Conservation (phyloP, 37 sponge, comb jelly and placozoan genomes). For the Amphimedon queenslandica region DNA sequence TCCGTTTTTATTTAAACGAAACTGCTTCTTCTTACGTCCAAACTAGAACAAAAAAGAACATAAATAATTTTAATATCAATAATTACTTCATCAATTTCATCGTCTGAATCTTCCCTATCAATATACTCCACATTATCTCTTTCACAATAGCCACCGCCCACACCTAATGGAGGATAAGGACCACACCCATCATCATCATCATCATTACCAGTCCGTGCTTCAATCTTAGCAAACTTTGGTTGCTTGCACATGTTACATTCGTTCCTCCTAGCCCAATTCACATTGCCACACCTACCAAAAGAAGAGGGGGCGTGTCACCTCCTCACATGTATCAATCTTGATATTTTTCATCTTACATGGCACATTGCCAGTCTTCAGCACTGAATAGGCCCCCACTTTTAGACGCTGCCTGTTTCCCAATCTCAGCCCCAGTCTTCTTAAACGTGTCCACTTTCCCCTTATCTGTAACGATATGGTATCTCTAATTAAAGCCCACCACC, state of each 20-base stretch:
- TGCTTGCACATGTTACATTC: constrained; percentile 91
- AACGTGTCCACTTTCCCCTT: constrained; percentile 73
- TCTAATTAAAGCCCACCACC: constrained; percentile 19
- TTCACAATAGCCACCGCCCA: constrained; percentile 96
- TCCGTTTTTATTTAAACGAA: constrained; percentile 8
- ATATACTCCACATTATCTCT: constrained; percentile 90
- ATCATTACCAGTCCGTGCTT: constrained; percentile 91
- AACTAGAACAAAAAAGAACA: constrained; percentile 43
- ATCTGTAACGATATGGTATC: constrained; percentile 17
- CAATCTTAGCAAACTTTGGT: constrained; percentile 91
- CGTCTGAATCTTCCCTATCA: constrained; percentile 84
- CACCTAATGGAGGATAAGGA: too few relatives aligned
- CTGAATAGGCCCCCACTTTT: constrained; percentile 98
- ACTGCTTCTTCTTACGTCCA: constrained; percentile 89
- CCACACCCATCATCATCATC: too few relatives aligned
- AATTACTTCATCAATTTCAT: constrained; percentile 93
- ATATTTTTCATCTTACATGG: constrained; percentile 51
- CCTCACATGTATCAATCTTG: not conserved
- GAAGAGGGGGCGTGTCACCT: not conserved
- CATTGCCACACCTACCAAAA: constrained; percentile 84
- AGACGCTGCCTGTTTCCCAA: constrained; percentile 85
- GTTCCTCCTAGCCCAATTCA: constrained; percentile 96
- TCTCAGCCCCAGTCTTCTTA: constrained; percentile 81
- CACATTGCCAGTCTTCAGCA: constrained; percentile 98
- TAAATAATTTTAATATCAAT: not conserved